phyloP scores from a whole-genome alignment of 2,797 vertebrate species.

The Philypnodon macrostomus region DNA sequence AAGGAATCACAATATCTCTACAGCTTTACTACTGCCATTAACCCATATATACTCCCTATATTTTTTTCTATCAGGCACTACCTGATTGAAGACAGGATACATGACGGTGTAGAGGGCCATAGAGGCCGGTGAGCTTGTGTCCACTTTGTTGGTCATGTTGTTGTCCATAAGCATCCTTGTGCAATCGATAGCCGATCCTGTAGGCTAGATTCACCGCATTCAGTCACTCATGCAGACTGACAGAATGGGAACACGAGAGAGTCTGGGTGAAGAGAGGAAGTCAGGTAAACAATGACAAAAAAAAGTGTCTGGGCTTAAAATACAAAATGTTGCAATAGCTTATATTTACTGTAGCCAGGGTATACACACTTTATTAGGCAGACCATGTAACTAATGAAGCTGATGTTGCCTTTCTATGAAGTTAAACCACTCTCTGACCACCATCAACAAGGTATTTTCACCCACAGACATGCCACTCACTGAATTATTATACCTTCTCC shows the following conservation, averaged over 20 bases:
- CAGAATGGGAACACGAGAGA: constrained; percentile 38
- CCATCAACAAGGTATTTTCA: too few relatives aligned
- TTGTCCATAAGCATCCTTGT: constrained; percentile 96
- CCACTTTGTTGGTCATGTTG: constrained; percentile 95
- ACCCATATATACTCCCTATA: too few relatives aligned
- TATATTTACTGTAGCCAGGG: too few relatives aligned
- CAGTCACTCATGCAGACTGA: constrained; percentile 44
- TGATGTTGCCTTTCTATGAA: too few relatives aligned
- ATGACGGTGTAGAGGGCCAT: constrained; percentile 92
- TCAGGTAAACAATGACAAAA: constrained; percentile 21
- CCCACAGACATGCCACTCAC: too few relatives aligned
- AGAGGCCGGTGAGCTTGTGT: constrained; percentile 87
- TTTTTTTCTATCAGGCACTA: not conserved
- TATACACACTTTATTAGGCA: too few relatives aligned
- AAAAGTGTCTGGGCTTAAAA: constrained; percentile 4
- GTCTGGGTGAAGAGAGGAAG: constrained; percentile 21
- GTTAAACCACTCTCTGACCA: too few relatives aligned
- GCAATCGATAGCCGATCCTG: constrained; percentile 34
- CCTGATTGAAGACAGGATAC: constrained; percentile 95
- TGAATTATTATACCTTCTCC: too few relatives aligned
- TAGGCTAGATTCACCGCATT: constrained; percentile 38
- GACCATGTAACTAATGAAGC: too few relatives aligned
- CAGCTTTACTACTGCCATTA: too few relatives aligned
- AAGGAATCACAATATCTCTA: too few relatives aligned
- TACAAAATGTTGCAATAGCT: too few relatives aligned